Base-by-base conservation (phyloP, 2,113 vertebrate genomes). In the Nothobranchius furzeri region DNA sequence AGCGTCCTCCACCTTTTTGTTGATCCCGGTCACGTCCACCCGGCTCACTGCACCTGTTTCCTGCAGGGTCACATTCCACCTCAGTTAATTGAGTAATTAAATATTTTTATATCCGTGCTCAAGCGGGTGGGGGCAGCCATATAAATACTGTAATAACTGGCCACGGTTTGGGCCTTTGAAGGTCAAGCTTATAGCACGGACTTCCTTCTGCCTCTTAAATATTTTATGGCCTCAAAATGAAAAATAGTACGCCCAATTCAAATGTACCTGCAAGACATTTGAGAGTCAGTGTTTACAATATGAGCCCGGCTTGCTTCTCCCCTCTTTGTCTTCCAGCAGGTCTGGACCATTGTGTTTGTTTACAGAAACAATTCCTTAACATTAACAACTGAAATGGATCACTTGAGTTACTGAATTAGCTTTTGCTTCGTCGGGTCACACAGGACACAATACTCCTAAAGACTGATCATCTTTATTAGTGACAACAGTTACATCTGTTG, bases 71-170 rank as follows among this genome's bases (percentile, higher is more conserved):
- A 91, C 77, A 91, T 91, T 90, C 72, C 85, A 78, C 89, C 82
- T 70, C 82, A 80, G 78, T 92, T 93, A 92, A 92, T 90, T 90
- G 88, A 91, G 83, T 93, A 90, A 91, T 93, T 88, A 87, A 85
- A 90, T 87, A 90, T 90, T 74, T 88, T 90, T 89, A 89, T 89
- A 92, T 82, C 68, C 76, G 51, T 80, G 70, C 79, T 84, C 80
- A 69, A 49, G 70, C 57, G 78, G 76, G 63, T 73, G 74, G 87
- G 85, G 72, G 79, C 78, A 82, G 78, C 42, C 75, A 51, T 72
- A 90, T 91, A 91, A 92, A 92, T 89, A 90, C 77, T 86, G 79
- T 90, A 93, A 91, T 91, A 93, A 90, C 70, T 76, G 69, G 70
- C 76, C 76, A 79, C 60, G 40, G 71, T 84, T 86, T 86, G 80